Evolutionary conservation across 1,140 invertebrate species (phyloP).

Genomic region (Drosophila busckii): DNA sequence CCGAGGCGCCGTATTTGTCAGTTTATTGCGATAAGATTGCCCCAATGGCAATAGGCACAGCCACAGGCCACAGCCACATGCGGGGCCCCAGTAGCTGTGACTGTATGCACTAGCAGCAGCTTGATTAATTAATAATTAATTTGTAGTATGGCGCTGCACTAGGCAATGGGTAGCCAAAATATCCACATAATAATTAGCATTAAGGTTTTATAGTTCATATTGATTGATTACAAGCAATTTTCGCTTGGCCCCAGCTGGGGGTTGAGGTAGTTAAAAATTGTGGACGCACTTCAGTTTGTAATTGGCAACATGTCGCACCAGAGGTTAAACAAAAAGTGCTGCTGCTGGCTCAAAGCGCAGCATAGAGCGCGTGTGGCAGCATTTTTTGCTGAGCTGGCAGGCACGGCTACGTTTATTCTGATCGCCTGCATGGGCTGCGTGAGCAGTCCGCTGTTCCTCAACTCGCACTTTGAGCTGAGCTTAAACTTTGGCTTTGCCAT

Average conservation of each 20-base stretch:
- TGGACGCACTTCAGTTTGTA: constrained; percentile 31
- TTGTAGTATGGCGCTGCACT: constrained; percentile 25
- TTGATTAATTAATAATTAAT: constrained; percentile 57
- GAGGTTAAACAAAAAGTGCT: constrained; percentile 20
- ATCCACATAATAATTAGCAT: constrained; percentile 70
- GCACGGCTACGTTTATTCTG: constrained; percentile 86
- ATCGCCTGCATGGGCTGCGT: constrained; percentile 87
- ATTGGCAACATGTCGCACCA: constrained; percentile 48
- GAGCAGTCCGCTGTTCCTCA: constrained; percentile 33
- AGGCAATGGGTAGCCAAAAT: constrained; percentile 19
- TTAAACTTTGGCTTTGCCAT: constrained; percentile 62
- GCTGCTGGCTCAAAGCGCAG: background rate
- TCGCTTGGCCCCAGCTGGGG: background rate
- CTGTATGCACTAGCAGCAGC: constrained; percentile 22
- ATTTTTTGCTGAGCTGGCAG: constrained; percentile 84
- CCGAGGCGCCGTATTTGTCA: constrained; percentile 38
- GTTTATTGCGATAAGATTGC: constrained; percentile 63
- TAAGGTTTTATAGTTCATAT: constrained; percentile 72
- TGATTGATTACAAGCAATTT: constrained; percentile 58
- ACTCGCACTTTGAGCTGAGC: constrained; percentile 49
- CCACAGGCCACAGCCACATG: background rate
- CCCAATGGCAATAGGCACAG: constrained; percentile 15
- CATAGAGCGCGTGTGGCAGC: constrained; percentile 24
- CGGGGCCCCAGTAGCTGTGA: constrained; percentile 27
- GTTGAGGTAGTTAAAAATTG: too few species aligned